Percentiles rank a stretch among this genome's conserved stretches.
phyloP scores from a whole-genome alignment of 2,113 vertebrate genomes.

The Sapajus apella region DNA sequence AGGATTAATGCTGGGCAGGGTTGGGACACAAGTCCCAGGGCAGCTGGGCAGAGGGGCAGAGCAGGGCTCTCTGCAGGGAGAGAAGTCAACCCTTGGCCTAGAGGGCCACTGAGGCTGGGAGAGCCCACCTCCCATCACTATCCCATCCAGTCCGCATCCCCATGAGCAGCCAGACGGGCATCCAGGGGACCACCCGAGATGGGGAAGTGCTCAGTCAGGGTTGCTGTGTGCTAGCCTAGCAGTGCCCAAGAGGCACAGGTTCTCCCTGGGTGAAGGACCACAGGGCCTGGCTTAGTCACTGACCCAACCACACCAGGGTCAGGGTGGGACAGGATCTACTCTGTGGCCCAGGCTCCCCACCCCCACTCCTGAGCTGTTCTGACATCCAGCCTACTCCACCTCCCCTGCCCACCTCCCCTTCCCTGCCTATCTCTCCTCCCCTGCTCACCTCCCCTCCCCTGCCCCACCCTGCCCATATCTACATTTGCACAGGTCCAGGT shows the following conservation, averaged over 20 bases:
- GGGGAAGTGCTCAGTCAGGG: too few species aligned
- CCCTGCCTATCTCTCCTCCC: background rate
- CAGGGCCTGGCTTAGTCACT: accelerated
- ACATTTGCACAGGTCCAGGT: too few species aligned
- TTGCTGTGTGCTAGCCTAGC: too few species aligned
- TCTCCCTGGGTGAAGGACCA: background rate
- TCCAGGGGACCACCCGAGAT: too few species aligned
- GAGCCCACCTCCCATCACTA: background rate
- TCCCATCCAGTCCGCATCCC: accelerated
- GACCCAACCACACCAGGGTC: background rate
- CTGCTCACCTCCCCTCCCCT: background rate
- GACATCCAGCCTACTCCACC: background rate
- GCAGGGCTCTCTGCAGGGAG: background rate
- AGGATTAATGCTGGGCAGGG: background rate
- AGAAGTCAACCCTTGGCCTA: background rate
- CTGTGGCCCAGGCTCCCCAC: background rate
- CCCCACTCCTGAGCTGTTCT: background rate
- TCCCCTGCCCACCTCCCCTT: background rate
- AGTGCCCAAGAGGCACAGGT: background rate
- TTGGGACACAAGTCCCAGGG: too few species aligned
- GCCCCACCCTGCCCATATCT: background rate
- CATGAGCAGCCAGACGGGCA: background rate
- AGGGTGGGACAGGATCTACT: background rate
- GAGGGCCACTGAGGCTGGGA: background rate
- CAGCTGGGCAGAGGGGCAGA: too few species aligned